These are phyloP conservation scores for Vesta saturnalis DNA, from an alignment of 2,888 invertebrate species.

Conservation along the genomic window DNA sequence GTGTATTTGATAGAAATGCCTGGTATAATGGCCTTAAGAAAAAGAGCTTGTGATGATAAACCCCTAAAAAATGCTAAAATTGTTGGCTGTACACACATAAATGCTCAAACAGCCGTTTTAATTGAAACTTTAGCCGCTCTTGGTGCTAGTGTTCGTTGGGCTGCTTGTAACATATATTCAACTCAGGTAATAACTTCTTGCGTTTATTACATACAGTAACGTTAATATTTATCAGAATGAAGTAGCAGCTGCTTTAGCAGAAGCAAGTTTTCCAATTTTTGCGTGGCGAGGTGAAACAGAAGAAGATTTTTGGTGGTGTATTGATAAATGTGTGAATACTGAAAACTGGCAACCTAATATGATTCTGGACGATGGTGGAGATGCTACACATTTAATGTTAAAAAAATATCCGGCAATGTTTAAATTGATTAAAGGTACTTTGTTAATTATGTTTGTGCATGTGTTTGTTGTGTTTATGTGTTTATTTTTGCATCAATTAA, in stretches of 20 bases:
- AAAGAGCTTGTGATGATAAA: slow-evolving; percentile 92
- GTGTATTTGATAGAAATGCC: slow-evolving; percentile 85
- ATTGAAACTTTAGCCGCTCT: slow-evolving; percentile 89
- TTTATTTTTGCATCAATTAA: slow-evolving; percentile 8
- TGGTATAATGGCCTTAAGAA: slow-evolving; percentile 93
- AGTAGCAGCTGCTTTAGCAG: slow-evolving; percentile 94
- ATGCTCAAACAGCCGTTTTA: slow-evolving; percentile 96
- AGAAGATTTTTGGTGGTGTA: slow-evolving; percentile 99
- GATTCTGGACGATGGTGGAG: slow-evolving; percentile 97
- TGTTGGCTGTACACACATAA: slow-evolving; percentile 98
- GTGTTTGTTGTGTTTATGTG: neutral
- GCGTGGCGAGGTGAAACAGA: slow-evolving; percentile 98
- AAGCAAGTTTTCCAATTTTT: slow-evolving; percentile 89
- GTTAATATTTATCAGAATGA: slow-evolving; percentile 76
- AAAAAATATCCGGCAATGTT: slow-evolving; percentile 95
- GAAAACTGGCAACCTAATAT: slow-evolving; percentile 98
- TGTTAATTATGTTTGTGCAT: neutral
- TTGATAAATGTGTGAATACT: slow-evolving; percentile 92
- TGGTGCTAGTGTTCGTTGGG: slow-evolving; percentile 94
- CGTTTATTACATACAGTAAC: neutral
- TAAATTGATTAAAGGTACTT: slow-evolving; percentile 84
- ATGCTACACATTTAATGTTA: slow-evolving; percentile 95
- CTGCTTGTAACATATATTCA: slow-evolving; percentile 97
- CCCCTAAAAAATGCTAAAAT: slow-evolving; percentile 93
- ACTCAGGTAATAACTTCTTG: slow-evolving; percentile 73